phyloP scores from a whole-genome alignment of 2,888 invertebrate species.

The Erannis defoliaria region DNA sequence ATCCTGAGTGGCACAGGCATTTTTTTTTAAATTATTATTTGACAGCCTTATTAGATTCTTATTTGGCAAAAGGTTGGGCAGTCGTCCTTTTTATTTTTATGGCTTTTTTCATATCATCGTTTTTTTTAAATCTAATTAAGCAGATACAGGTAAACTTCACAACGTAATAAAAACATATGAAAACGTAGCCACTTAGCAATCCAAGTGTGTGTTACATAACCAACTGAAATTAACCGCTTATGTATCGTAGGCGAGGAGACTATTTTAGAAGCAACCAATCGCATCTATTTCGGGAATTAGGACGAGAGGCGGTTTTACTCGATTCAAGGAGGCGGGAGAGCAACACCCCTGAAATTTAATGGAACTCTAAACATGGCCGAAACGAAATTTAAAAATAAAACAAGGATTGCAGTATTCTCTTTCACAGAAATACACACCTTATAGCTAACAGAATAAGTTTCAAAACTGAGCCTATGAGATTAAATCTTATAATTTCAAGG shows the following conservation, averaged over 20 bases:
- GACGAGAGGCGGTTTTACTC: slow-evolving; percentile 69
- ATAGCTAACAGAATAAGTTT: neutral
- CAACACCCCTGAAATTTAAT: slow-evolving; percentile 58
- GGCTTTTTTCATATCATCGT: too few species aligned
- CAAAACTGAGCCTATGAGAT: neutral
- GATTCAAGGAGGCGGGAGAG: slow-evolving; percentile 62
- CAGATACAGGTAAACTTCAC: too few species aligned
- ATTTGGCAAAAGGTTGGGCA: too few species aligned
- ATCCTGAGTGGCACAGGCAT: too few species aligned
- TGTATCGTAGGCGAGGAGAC: slow-evolving; percentile 73
- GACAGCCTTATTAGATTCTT: too few species aligned
- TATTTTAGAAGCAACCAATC: slow-evolving; percentile 72
- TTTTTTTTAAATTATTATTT: too few species aligned
- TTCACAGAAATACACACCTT: slow-evolving; percentile 14
- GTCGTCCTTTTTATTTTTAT: too few species aligned
- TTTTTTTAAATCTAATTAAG: too few species aligned
- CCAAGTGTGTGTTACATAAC: slow-evolving; percentile 7
- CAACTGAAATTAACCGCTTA: slow-evolving; percentile 55
- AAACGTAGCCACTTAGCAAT: neutral
- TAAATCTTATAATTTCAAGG: slow-evolving; percentile 1
- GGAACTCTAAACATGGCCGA: slow-evolving; percentile 57
- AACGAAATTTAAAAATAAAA: slow-evolving; percentile 50
- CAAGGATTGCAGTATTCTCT: slow-evolving; percentile 20
- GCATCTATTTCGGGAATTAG: slow-evolving; percentile 70
- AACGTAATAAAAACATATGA: neutral